These are phyloP conservation scores for Archegozetes longisetosus DNA, from an alignment of 1,140 invertebrate species.

Conservation along the genomic window DNA sequence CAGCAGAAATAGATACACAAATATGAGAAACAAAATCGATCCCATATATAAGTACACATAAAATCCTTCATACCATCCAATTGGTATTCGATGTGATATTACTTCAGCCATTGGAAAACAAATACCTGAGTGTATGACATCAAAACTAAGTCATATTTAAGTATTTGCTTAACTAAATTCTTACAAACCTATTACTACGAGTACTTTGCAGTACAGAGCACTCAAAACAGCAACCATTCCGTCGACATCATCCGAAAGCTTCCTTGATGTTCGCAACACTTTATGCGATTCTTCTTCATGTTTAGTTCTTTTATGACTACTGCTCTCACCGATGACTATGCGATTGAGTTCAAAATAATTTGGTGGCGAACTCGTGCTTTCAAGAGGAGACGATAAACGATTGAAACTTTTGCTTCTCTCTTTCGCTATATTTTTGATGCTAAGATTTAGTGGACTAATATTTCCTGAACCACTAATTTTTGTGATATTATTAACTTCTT, in stretches of 20 bases:
- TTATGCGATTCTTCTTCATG: too few species aligned
- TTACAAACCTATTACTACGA: slow-evolving; percentile 68
- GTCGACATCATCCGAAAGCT: slow-evolving; percentile 39
- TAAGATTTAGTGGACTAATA: too few species aligned
- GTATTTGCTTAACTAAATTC: too few species aligned
- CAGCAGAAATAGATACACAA: slow-evolving; percentile 58
- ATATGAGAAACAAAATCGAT: slow-evolving; percentile 69
- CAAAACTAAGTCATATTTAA: too few species aligned
- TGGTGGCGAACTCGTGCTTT: not conserved
- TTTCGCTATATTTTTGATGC: too few species aligned
- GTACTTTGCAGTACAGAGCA: slow-evolving; percentile 77
- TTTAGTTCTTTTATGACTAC: not conserved
- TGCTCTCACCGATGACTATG: not conserved
- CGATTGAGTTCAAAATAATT: not conserved
- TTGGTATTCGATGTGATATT: slow-evolving; percentile 29
- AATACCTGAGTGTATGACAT: too few species aligned
- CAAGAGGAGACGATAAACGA: too few species aligned
- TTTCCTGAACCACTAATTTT: too few species aligned
- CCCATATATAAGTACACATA: slow-evolving; percentile 77
- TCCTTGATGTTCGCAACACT: not conserved
- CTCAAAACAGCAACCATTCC: slow-evolving; percentile 68
- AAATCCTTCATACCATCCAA: slow-evolving; percentile 43
- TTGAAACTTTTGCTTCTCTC: too few species aligned
- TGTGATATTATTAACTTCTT: too few species aligned
- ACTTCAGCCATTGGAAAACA: slow-evolving; percentile 64